Base-by-base conservation (phyloP, 1,140 invertebrate genomes). In the Ceratoteleas bidentatus region DNA sequence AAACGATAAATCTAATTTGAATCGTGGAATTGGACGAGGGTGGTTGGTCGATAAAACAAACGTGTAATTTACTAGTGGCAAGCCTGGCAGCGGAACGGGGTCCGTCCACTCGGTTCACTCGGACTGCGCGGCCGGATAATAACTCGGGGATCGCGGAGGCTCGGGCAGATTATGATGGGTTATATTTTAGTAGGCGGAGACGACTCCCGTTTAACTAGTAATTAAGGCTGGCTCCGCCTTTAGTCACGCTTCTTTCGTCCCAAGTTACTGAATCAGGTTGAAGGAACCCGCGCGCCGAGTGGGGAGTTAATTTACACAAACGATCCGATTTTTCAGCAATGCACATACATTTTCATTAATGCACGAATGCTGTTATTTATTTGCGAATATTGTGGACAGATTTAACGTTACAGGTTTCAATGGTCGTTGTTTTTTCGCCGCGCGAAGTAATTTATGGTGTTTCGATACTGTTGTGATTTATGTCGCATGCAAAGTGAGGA, bases 51-150 rank as follows among this genome's bases (percentile, higher is more conserved):
- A 84, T 86, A 85, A 88, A 89, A 88, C 86, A 89, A 91, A 91
- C 89, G 88, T 91, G 86, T 89, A 91, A 91, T 91, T 91, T 91
- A 90, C 84, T 88, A 85, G 88, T 90, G 87, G 88, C 87, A 85
- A 83, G 85, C 24, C 24, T 24, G 4, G 81, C 78, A 73, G 83
- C 75, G 81, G 80, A 72, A 73, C 45, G 65, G 57, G 49, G 79
- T 57, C 61, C 75, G 82, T 77, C 83, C 83, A 69, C 82, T 24
- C 24, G 24, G 10, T 40, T 11, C 36, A 69, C 62, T 13, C 10
- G 53, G 78, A 85, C 81, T 79, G 78, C 79, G 69, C 70, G 66
- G 74, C 54, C 38, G 70, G 75, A 74, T 78, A 79, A 77, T 73
- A 79, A 78, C 69, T 64, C 53, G 56, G 79, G 72, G 58, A 64